Evolutionary conservation across 2,888 invertebrate genomes (phyloP).

Genomic region (Phortica okadai): DNA sequence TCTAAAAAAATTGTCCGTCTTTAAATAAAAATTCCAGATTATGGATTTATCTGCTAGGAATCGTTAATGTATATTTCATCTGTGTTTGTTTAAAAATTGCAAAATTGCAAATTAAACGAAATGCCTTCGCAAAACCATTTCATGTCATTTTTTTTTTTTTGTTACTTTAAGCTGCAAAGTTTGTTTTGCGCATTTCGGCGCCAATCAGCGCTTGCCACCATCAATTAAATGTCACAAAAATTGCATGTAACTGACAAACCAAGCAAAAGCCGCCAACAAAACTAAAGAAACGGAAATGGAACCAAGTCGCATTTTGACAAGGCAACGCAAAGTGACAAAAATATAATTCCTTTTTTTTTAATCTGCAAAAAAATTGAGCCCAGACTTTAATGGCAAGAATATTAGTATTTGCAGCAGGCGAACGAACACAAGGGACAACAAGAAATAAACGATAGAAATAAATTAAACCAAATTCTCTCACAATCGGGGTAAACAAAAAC

Average conservation of each 20-base stretch:
- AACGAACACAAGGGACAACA: neutral
- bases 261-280: neutral
- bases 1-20: too few species aligned
- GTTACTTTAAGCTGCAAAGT: constrained; percentile 51
- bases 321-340: neutral
- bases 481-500: constrained; percentile 13
- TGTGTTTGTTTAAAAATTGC: neutral
- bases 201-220: constrained; percentile 73
- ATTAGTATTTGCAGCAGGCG: neutral
- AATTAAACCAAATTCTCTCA: neutral
- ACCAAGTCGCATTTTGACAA: neutral
- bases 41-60: too few species aligned
- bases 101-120: neutral
- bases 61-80: too few species aligned
- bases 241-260: constrained; percentile 34
- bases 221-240: constrained; percentile 65
- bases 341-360: neutral
- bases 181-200: constrained; percentile 50
- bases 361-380: neutral
- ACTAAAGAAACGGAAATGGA: neutral
- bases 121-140: constrained; percentile 54
- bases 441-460: neutral
- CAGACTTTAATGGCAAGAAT: neutral
- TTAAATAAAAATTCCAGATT: too few species aligned
- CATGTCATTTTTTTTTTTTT: neutral